These are phyloP conservation scores for Diogma glabrata DNA, from an alignment of 2,888 invertebrate genomes.

Conservation along the genomic window DNA sequence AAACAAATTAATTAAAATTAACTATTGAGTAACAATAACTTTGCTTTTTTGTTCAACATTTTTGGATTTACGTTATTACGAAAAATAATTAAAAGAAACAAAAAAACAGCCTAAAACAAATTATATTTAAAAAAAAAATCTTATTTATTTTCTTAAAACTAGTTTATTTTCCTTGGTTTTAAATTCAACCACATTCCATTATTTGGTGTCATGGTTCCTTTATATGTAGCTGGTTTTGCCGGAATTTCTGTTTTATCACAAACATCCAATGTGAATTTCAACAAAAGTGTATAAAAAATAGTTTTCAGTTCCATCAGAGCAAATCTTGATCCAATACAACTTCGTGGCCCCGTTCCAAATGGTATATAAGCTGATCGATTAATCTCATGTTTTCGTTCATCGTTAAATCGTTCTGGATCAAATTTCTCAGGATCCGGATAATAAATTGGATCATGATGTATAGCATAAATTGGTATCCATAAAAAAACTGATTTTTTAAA, in stretches of 20 bases:
- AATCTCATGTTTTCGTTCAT: constrained; percentile 37
- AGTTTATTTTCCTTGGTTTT: background rate
- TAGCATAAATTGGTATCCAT: constrained; percentile 29
- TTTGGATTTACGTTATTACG: too few species aligned
- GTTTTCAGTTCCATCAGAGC: constrained; percentile 13
- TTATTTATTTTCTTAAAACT: too few species aligned
- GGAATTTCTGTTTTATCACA: constrained; percentile 11
- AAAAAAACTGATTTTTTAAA: constrained; percentile 13
- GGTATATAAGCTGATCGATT: constrained; percentile 34
- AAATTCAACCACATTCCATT: background rate
- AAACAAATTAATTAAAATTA: too few species aligned
- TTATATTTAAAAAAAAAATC: too few species aligned
- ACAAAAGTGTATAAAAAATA: constrained; percentile 7
- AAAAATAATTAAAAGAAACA: too few species aligned
- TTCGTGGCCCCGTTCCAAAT: constrained; percentile 42
- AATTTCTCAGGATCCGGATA: constrained; percentile 39
- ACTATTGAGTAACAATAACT: too few species aligned
- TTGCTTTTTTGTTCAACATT: too few species aligned
- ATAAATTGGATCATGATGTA: constrained; percentile 37
- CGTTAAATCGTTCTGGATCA: constrained; percentile 40
- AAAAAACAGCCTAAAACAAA: too few species aligned
- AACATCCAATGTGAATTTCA: constrained; percentile 11
- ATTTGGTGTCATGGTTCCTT: background rate
- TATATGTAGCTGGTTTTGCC: background rate
- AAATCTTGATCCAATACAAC: constrained; percentile 36